Evolutionary conservation across 2,113 vertebrate genomes (phyloP), one percentile per base, ranked within the genome.

Genomic region (Phalacrocorax aristotelis): DNA sequence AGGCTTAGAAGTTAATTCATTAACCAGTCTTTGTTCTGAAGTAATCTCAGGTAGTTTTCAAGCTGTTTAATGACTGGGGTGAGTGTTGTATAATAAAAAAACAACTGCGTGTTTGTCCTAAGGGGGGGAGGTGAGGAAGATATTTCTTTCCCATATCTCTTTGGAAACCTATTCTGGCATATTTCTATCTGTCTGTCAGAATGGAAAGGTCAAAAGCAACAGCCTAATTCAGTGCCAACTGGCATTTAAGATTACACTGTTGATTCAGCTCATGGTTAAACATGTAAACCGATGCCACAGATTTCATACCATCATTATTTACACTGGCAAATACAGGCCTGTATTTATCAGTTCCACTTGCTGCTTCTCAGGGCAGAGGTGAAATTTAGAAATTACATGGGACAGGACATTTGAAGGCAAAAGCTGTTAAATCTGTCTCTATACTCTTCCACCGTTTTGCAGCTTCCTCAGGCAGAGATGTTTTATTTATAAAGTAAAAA

Each of bases 41-140:
- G 61, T 48, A 3, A 70, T n/a, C 75, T 90, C 74, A n/a, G 46
- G n/a, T 48, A 15, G 3, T 68, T 62, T 71, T 62, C 46, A 40
- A 84, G 15, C 13, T 92, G 52, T 13, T 72, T 76, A 64, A 74
- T 91, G 79, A 46, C 19, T 6, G 4, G 7, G 23, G 21, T 40
- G 29, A 14, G 4, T 3, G 2, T 38, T 48, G 23, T 0, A 34
- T 14, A 71, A 55, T 40, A 25, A 86, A 85, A 75, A 17, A 42
- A n/a, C n/a, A n/a, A n/a, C n/a, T n/a, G n/a, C n/a, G 22, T 2
- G 0, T 30, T 23, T 66, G 10, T 23, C 32, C 5, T 12, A 29
- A 65, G 49, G 55, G 34, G 34, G 11, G 11, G 15, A 46, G 22
- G 13, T 1, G 5, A 78, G 20, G 7, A 58, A 82, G 26, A 9